These are phyloP conservation scores for Rhabdornis inornatus DNA, from an alignment of 2,113 vertebrate genomes.

Conservation along the genomic window DNA sequence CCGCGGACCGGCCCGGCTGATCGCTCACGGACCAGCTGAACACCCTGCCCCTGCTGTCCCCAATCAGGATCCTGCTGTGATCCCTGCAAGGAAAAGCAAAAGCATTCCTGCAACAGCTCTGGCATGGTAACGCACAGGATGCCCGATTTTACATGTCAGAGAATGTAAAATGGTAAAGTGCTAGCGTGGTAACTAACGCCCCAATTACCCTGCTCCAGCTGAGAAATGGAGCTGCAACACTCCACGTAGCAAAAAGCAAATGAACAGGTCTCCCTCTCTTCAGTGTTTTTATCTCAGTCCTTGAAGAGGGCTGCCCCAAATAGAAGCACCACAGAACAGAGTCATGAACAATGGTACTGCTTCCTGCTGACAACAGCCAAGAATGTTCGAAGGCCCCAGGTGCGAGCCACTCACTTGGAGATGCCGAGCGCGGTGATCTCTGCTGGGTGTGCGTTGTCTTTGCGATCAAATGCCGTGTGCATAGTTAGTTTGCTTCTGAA, in stretches of 20 bases:
- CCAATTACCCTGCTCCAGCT: not conserved
- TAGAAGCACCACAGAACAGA: not conserved
- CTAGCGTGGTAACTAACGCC: accelerated
- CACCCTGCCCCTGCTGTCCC: slow-evolving; percentile 90
- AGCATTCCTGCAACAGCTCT: not conserved
- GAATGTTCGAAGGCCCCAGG: accelerated
- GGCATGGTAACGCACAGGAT: accelerated
- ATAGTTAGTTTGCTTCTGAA: slow-evolving; percentile 98
- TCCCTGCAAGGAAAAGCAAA: slow-evolving; percentile 74
- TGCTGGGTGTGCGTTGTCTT: slow-evolving; percentile 94
- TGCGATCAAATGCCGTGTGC: slow-evolving; percentile 97
- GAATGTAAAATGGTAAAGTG: accelerated
- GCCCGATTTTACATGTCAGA: accelerated
- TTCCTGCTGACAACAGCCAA: not conserved
- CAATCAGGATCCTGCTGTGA: slow-evolving; percentile 97
- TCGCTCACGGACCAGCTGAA: slow-evolving; percentile 99
- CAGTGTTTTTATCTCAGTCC: not conserved
- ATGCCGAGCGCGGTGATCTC: slow-evolving; percentile 91
- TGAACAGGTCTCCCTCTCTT: not conserved
- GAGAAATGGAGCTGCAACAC: not conserved
- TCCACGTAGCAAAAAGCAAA: not conserved
- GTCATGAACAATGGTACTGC: accelerated
- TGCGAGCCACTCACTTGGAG: slow-evolving; percentile 84
- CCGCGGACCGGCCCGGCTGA: slow-evolving; percentile 91
- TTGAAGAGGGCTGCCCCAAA: not conserved